phyloP scores from a whole-genome alignment of 1,140 invertebrate species.

The Cotesia vestalis region DNA sequence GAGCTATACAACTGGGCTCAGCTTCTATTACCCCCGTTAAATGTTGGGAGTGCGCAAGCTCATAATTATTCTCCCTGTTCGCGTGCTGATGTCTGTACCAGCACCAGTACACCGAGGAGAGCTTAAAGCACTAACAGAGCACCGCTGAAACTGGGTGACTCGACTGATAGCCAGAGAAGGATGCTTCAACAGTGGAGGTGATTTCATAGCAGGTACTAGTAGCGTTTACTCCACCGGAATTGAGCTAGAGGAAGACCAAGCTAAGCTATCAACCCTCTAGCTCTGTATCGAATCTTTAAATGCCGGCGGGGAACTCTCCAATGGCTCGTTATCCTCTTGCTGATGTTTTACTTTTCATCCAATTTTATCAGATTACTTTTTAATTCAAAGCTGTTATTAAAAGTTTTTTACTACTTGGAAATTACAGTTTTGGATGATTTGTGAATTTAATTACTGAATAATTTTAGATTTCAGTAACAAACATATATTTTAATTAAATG shows the following conservation, averaged over 20 bases:
- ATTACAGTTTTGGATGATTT: neutral
- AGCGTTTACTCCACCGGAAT: too few relatives aligned
- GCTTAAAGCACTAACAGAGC: neutral
- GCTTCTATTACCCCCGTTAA: conserved; percentile 43
- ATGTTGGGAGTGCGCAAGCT: conserved; percentile 60
- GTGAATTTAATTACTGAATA: too few relatives aligned
- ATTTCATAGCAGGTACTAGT: too few relatives aligned
- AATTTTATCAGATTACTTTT: neutral
- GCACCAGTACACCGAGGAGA: conserved; percentile 36
- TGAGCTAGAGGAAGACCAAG: neutral
- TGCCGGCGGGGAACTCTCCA: conserved; percentile 1
- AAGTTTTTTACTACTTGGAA: neutral
- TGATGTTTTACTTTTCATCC: conserved; percentile 28
- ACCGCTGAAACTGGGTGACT: too few relatives aligned
- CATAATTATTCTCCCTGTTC: conserved; percentile 62
- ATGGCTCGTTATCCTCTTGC: conserved; percentile 25
- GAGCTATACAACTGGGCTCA: conserved; percentile 38
- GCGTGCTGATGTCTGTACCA: conserved; percentile 48
- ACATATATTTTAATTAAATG: too few relatives aligned
- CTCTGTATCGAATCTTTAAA: conserved; percentile 21
- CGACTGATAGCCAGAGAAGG: neutral
- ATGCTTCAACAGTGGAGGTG: neutral
- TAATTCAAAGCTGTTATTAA: too few relatives aligned
- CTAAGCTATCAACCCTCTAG: too few relatives aligned
- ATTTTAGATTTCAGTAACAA: too few relatives aligned